A percentile compares a stretch with the other conserved stretches of the same genome.
Conservation (phyloP, 1,140 invertebrate species). For the Grapholita molesta region DNA sequence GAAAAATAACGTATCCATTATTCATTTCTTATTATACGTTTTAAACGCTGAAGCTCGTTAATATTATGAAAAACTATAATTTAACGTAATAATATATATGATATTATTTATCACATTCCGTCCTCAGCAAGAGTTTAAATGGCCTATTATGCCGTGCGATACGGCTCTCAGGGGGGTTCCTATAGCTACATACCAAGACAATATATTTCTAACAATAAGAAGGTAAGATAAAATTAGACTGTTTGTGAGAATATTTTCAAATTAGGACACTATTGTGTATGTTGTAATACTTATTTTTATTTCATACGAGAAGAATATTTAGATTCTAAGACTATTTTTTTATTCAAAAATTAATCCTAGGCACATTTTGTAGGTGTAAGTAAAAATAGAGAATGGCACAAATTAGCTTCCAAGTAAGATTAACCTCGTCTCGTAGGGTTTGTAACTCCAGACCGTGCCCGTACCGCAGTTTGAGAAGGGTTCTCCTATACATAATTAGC, state of each 20-base stretch:
- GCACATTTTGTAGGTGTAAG: too few relatives aligned
- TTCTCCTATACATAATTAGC: neutral
- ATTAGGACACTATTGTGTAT: too few relatives aligned
- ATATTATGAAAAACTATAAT: neutral
- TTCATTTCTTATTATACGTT: neutral
- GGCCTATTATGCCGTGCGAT: neutral
- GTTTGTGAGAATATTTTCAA: too few relatives aligned
- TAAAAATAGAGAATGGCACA: neutral
- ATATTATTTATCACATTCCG: slow-evolving; percentile 8
- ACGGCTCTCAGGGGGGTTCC: neutral
- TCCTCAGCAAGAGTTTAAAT: neutral
- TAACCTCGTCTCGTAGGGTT: neutral
- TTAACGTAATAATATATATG: neutral
- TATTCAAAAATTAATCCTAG: too few relatives aligned
- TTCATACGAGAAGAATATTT: too few relatives aligned
- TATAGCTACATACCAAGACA: neutral
- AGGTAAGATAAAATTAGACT: too few relatives aligned
- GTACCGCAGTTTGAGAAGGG: too few relatives aligned
- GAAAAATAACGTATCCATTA: too few relatives aligned
- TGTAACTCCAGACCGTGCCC: too few relatives aligned
- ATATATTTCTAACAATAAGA: neutral
- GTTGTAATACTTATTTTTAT: too few relatives aligned
- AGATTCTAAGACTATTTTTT: too few relatives aligned
- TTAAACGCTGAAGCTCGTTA: neutral
- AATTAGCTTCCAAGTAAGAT: neutral